Evolutionary conservation across 2,888 invertebrate genomes (phyloP), one percentile per base, ranked within the genome.

Genomic region (Drosophila glabriapex): DNA sequence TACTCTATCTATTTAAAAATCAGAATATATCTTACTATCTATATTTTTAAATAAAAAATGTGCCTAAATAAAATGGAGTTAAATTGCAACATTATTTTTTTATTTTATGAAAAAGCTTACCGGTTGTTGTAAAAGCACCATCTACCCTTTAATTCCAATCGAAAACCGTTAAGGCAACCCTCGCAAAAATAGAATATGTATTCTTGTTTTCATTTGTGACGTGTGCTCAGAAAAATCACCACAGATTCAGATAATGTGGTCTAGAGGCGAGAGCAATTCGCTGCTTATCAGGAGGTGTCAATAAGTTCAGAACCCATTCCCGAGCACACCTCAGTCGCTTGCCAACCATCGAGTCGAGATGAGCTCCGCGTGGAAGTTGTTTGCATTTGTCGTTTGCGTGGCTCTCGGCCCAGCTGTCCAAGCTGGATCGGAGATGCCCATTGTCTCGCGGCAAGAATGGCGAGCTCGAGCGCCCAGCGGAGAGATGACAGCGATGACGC

Each of bases 391-490:
- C 19, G 53, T 33, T 43, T 58, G 58, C 19, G 9, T 58, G 22
- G 52, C 70, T n/a, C 25, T 78, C 41, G n/a, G 39, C 9, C 29
- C 53, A 16, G 70, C 53, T 37, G 61, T 65, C 35, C 53, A 53
- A 52, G 81, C 53, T 25, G 68, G 66, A 1, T 35, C 52, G 22
- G 82, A 90, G 7, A 68, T 87, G 9, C 72, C 82, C 56, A 94
- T 96, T 49, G 94, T 96, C 0, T 90, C 94, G 1, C 93, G 96
- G 43, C 84, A 93, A 0, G 95, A 95, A 67, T 97, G 97, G 97
- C 93, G 95, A 0, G 96, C 96, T 0, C 95, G 95, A 81, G 95
- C 95, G 0, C 94, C 95, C 0, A 75, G 78, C 12, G 82, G 74
- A 1, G 68, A 78, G 1, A 66, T 92, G 66, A 83, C 78, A 9